phyloP scores from a whole-genome alignment of 1,140 invertebrate genomes.

The Sipha flava region DNA sequence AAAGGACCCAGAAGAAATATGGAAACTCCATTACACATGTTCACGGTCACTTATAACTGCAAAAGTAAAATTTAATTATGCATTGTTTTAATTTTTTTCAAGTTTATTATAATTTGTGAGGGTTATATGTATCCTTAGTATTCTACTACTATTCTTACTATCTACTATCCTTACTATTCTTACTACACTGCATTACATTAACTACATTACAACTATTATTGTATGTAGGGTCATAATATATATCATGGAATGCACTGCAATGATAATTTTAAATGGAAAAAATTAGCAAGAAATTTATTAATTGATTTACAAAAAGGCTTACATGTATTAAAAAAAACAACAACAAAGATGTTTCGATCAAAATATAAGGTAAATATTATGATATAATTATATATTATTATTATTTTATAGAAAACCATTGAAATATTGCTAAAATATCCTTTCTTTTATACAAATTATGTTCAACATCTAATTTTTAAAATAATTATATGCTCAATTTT shows the following conservation, averaged over 20 bases:
- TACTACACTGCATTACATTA: too few species aligned
- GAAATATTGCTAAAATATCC: too few species aligned
- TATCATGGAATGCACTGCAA: slow-evolving; percentile 74
- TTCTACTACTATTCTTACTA: too few species aligned
- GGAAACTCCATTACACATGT: slow-evolving; percentile 75
- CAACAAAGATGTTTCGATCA: slow-evolving; percentile 62
- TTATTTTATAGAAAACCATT: too few species aligned
- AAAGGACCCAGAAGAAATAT: slow-evolving; percentile 65
- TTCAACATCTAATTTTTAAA: too few species aligned
- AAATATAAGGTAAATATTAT: slow-evolving; percentile 63
- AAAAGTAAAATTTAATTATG: slow-evolving; percentile 49
- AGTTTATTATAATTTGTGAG: neutral
- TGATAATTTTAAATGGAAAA: slow-evolving; percentile 57
- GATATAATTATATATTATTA: too few species aligned
- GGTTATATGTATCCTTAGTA: too few species aligned
- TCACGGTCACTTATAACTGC: slow-evolving; percentile 61
- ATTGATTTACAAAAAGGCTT: slow-evolving; percentile 87
- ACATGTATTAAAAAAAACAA: slow-evolving; percentile 53
- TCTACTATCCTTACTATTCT: too few species aligned
- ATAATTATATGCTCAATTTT: too few species aligned
- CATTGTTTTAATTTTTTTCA: too few species aligned
- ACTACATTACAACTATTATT: slow-evolving; percentile 42
- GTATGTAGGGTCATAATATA: slow-evolving; percentile 55
- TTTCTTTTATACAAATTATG: too few species aligned
- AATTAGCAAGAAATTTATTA: slow-evolving; percentile 76